phyloP scores from a whole-genome alignment of 1,140 invertebrate genomes.

The Brachionus paranguensis region DNA sequence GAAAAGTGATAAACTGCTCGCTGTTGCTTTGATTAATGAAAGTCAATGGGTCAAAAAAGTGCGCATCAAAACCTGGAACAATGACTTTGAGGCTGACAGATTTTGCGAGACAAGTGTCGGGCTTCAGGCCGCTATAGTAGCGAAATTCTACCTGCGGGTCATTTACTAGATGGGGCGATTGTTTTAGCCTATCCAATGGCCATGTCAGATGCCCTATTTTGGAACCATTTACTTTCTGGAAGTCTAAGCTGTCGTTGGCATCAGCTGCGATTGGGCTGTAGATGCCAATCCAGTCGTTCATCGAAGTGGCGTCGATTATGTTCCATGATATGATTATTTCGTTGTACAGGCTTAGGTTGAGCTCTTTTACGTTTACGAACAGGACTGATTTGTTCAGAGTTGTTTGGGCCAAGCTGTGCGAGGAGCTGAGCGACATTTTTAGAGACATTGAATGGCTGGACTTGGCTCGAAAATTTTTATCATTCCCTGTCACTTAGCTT shows the following conservation, averaged over 20 bases:
- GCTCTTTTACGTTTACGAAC: slow-evolving; percentile 35
- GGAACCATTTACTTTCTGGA: slow-evolving; percentile 4
- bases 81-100: slow-evolving; percentile 3
- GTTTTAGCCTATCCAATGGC: not conserved
- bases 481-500: not conserved
- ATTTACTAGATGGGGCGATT: not conserved
- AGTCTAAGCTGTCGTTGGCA: not conserved
- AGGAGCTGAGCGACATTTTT: not conserved
- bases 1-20: slow-evolving; percentile 28
- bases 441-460: not conserved
- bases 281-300: slow-evolving; percentile 18
- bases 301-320: not conserved
- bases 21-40: not conserved
- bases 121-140: slow-evolving; percentile 27
- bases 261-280: not conserved
- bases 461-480: not conserved
- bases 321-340: slow-evolving; percentile 40
- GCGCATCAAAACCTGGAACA: not conserved
- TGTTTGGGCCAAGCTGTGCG: not conserved
- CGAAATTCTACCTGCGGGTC: not conserved
- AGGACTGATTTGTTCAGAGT: slow-evolving; percentile 4
- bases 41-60: not conserved
- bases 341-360: slow-evolving; percentile 20
- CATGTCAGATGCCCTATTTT: slow-evolving; percentile 38
- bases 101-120: not conserved